phyloP scores from a whole-genome alignment of 2,797 vertebrate species.

The Mus spretus region DNA sequence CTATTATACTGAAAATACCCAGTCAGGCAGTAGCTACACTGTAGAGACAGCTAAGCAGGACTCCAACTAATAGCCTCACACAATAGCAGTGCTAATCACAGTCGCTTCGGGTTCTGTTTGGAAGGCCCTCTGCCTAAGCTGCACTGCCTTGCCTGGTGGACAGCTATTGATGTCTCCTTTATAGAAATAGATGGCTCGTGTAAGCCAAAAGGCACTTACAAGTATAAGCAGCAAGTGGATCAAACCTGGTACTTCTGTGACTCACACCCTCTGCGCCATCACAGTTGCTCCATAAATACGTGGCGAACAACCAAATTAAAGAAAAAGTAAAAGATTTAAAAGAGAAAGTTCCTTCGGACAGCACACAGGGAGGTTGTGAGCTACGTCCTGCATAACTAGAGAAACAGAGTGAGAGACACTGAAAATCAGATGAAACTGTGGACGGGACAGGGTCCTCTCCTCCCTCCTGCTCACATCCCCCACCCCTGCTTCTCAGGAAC shows the following conservation, averaged over 20 bases:
- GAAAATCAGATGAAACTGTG: background rate
- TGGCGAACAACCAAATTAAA: constrained; percentile 19
- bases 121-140: background rate
- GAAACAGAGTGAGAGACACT: constrained; percentile 2
- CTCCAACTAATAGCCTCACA: background rate
- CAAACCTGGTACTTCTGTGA: background rate
- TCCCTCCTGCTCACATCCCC: background rate
- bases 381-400: background rate
- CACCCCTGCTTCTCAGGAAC: background rate
- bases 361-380: background rate
- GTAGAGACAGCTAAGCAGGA: background rate
- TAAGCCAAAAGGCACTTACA: background rate
- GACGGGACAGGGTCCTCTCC: background rate
- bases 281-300: background rate
- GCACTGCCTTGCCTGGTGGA: background rate
- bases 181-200: background rate
- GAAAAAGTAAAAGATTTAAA: background rate
- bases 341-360: background rate
- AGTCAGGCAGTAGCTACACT: background rate
- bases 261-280: background rate
- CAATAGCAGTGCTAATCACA: constrained; percentile 11
- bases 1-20: background rate
- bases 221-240: background rate
- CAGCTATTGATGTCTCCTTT: background rate
- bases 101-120: background rate